phyloP scores from a whole-genome alignment of 2,113 vertebrate genomes.

The Oceanodroma tethys region DNA sequence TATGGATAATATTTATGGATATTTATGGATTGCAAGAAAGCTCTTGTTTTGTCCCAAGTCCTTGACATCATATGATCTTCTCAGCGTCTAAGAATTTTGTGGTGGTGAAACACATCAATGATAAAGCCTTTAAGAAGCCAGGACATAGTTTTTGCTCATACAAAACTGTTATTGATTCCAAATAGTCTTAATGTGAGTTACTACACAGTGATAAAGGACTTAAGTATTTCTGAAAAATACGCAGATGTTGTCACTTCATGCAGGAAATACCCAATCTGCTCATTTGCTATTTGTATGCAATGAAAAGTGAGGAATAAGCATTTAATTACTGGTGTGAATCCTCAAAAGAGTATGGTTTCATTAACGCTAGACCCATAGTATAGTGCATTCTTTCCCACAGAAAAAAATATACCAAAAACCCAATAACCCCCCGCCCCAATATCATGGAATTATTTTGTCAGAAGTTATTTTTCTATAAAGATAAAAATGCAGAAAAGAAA shows the following conservation, averaged over 20 bases:
- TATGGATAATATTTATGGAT: not conserved
- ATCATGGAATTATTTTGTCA: not conserved
- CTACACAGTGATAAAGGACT: not conserved
- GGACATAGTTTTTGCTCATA: not conserved
- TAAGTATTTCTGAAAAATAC: not conserved
- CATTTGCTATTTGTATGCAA: not conserved
- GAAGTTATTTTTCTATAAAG: not conserved
- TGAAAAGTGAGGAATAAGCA: not conserved
- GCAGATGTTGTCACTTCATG: not conserved
- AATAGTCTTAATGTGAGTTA: not conserved
- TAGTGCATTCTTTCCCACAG: not conserved
- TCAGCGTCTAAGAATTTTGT: not conserved
- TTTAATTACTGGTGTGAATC: not conserved
- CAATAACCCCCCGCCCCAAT: fast-evolving
- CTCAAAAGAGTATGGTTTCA: not conserved
- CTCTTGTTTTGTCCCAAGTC: not conserved
- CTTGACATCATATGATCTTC: not conserved
- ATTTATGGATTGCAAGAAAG: not conserved
- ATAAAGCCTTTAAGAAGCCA: not conserved
- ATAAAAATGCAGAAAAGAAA: not conserved
- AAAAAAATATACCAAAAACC: not conserved
- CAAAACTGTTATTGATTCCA: not conserved
- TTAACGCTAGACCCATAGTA: not conserved
- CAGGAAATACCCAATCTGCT: not conserved
- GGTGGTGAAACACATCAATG: not conserved